Evolutionary conservation across 2,888 invertebrate species (phyloP).

Genomic region (Mantis religiosa): DNA sequence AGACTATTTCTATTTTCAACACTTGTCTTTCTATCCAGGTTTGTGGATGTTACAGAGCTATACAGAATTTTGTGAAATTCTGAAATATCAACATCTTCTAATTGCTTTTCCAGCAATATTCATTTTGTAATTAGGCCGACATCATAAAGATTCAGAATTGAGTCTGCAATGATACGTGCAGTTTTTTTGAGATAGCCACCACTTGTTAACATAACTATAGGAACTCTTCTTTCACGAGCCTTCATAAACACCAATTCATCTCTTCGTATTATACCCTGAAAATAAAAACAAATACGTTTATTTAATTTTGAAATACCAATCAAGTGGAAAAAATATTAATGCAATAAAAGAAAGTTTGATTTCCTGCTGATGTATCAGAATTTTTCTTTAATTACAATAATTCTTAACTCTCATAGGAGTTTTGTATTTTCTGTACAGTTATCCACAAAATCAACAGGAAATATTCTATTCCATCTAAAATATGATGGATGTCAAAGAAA

Average conservation of each 20-base stretch:
- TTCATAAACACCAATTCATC: conserved; percentile 79
- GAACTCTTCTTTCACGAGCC: conserved; percentile 59
- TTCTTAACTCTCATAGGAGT: too few species aligned
- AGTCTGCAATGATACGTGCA: conserved; percentile 77
- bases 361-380: too few species aligned
- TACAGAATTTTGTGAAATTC: neutral
- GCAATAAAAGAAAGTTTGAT: too few species aligned
- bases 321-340: too few species aligned
- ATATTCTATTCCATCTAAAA: too few species aligned
- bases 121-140: conserved; percentile 51
- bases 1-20: neutral
- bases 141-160: conserved; percentile 70
- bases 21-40: neutral
- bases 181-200: conserved; percentile 79
- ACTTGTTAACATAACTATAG: conserved; percentile 82
- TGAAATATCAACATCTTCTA: neutral
- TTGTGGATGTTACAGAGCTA: neutral
- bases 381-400: too few species aligned
- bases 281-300: conserved; percentile 26
- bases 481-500: too few species aligned
- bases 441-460: too few species aligned
- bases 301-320: neutral
- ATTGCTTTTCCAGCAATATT: neutral
- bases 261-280: conserved; percentile 76
- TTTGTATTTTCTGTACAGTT: too few species aligned